Evolutionary conservation across 2,113 vertebrate genomes (phyloP).

Genomic region (Strix uralensis): DNA sequence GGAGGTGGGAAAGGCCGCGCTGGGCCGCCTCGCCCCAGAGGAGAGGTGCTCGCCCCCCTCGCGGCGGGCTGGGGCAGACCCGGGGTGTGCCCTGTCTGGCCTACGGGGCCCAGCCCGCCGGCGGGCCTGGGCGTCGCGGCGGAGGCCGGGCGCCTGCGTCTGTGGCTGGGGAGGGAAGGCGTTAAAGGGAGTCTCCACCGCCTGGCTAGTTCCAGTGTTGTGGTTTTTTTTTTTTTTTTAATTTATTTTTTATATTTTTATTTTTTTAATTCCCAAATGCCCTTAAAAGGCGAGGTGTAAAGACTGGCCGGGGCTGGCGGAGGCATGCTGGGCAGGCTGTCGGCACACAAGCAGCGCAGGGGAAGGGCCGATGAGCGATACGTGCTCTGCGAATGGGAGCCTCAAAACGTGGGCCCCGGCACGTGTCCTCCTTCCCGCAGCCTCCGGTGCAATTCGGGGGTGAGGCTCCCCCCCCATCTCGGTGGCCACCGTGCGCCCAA

Average conservation of each 20-base stretch:
- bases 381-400: not conserved
- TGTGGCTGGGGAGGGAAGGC: not conserved
- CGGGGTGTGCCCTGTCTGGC: accelerated
- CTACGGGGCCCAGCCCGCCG: not conserved
- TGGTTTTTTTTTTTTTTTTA: not conserved
- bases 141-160: accelerated
- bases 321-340: not conserved
- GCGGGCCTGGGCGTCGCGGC: not conserved
- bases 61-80: not conserved
- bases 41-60: too few species aligned
- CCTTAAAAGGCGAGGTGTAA: not conserved
- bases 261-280: not conserved
- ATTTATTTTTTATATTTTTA: not conserved
- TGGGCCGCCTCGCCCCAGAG: too few species aligned
- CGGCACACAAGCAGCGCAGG: accelerated
- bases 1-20: not conserved
- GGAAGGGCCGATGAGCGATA: accelerated
- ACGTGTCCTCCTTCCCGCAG: accelerated
- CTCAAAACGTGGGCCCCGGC: not conserved
- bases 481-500: accelerated
- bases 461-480: not conserved
- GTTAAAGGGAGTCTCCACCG: not conserved
- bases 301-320: accelerated
- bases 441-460: accelerated
- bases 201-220: not conserved